Base-by-base conservation (phyloP, 1,140 invertebrate species). In the Andrena cerasifolii region DNA sequence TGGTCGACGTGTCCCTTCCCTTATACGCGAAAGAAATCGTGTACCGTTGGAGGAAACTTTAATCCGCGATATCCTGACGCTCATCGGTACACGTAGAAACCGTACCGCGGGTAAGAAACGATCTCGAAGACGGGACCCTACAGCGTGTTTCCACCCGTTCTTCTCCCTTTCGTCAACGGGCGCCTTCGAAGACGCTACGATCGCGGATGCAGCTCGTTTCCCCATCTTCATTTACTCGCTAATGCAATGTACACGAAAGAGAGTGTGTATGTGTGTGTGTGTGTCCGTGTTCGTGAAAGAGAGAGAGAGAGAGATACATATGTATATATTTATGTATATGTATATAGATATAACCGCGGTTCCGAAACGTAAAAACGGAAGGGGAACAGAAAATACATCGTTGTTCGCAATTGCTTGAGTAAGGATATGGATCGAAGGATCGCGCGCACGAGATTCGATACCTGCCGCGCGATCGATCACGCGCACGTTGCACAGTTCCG, bases 351-450 rank as follows among this genome's bases (percentile, higher is more conserved):
- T 88, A 86, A 90, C 84, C 86, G 88, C 88, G 89, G 87, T 85
- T 90, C 80, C 83, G 83, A 61, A 85, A 80, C 54, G 56, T n/a
- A n/a, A 80, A 84, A 40, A 84, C 63, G 66, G 66, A 74, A 80
- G 61, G 61, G 86, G 88, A 90, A 88, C 84, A 79, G 74, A 88
- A 90, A 90, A 90, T 90, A 91, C 85, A 92, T 92, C 90, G 91
- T 92, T 92, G 90, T 92, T 89, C 84, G 86, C 87, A 90, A 92
- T 92, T 92, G 90, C 88, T 93, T 90, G 89, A 89, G 86, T 92
- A 91, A 91, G 90, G 92, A 93, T 93, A 93, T 93, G 92, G 89
- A 92, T 93, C 87, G 81, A 85, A 74, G 70, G 68, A 83, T 83
- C 82, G 80, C 71, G 54, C 74, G 54, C 68, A 66, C 24, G 54